A percentile compares a stretch with the other conserved stretches of the same genome.
phyloP scores from a whole-genome alignment of 2,113 vertebrate genomes.

The Myotis brandtii region DNA sequence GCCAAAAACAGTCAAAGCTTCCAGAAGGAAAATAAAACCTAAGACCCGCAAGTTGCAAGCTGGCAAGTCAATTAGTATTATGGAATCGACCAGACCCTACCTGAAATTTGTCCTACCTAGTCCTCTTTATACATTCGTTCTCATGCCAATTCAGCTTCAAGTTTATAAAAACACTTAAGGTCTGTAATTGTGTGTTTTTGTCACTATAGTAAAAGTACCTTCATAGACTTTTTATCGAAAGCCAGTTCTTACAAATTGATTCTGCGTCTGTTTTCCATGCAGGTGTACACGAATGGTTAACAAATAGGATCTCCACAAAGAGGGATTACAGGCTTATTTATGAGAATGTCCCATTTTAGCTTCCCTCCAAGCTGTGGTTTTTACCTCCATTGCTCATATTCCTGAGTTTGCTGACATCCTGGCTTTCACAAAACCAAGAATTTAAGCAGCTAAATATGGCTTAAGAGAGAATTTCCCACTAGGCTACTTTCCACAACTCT shows the following conservation, averaged over 20 bases:
- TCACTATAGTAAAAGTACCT: conserved; percentile 62
- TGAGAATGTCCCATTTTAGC: conserved; percentile 73
- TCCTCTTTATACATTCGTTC: conserved; percentile 28
- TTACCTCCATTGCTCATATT: background rate
- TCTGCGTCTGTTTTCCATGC: conserved; percentile 73
- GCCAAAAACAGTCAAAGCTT: background rate
- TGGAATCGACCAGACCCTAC: background rate
- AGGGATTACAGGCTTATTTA: conserved; percentile 68
- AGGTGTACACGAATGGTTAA: conserved; percentile 78
- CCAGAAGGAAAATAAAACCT: conserved; percentile 1
- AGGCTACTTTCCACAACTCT: conserved; percentile 1
- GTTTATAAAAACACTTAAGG: background rate
- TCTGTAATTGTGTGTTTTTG: conserved; percentile 52
- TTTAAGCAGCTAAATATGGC: conserved; percentile 53
- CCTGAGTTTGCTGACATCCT: conserved; percentile 61
- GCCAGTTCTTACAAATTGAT: conserved; percentile 73
- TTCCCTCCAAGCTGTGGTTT: conserved; percentile 57
- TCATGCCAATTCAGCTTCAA: conserved; percentile 32
- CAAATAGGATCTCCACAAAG: conserved; percentile 71
- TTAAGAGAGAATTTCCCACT: conserved; percentile 45
- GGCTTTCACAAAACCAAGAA: conserved; percentile 73
- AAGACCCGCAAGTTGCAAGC: background rate
- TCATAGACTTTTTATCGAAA: conserved; percentile 78
- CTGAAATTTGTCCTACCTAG: background rate
- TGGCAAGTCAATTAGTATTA: background rate